Evolutionary conservation across 2,888 invertebrate species (phyloP).

Genomic region (Standfussiana lucernea): DNA sequence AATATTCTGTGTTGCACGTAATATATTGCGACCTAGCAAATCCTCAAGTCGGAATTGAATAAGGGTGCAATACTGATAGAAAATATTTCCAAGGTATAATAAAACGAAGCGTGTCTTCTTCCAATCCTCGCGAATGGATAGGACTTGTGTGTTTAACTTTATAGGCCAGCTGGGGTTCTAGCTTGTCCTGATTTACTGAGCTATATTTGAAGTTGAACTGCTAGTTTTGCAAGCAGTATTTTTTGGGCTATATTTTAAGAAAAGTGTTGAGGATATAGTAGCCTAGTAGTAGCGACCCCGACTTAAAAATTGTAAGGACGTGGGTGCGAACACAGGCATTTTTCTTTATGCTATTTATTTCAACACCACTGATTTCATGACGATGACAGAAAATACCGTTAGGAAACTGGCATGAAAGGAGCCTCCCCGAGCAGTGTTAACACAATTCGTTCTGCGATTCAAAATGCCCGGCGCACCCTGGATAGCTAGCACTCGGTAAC

Average conservation of each 20-base stretch:
- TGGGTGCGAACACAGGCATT: not conserved
- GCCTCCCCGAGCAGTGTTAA: too few species aligned
- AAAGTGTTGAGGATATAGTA: not conserved
- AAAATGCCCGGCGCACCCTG: too few species aligned
- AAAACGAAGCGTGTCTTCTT: constrained; percentile 62
- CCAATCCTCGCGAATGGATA: constrained; percentile 61
- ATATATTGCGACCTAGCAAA: constrained; percentile 58
- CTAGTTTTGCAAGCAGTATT: not conserved
- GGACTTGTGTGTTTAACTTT: constrained; percentile 61
- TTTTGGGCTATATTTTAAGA: not conserved
- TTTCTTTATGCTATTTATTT: not conserved
- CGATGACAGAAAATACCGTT: not conserved
- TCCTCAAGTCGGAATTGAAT: constrained; percentile 63
- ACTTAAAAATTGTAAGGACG: not conserved
- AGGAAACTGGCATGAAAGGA: not conserved
- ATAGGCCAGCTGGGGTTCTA: constrained; percentile 42
- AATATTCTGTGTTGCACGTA: constrained; percentile 52
- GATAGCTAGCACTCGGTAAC: too few species aligned
- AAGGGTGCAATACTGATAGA: constrained; percentile 58
- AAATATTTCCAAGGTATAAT: constrained; percentile 66
- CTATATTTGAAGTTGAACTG: not conserved
- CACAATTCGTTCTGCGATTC: too few species aligned
- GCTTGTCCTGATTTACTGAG: constrained; percentile 9
- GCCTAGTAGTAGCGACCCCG: not conserved
- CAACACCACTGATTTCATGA: not conserved